A percentile compares a stretch with the other conserved stretches of the same genome.
Conservation (phyloP, 2,888 invertebrate genomes). For the Itoplectis maculator region DNA sequence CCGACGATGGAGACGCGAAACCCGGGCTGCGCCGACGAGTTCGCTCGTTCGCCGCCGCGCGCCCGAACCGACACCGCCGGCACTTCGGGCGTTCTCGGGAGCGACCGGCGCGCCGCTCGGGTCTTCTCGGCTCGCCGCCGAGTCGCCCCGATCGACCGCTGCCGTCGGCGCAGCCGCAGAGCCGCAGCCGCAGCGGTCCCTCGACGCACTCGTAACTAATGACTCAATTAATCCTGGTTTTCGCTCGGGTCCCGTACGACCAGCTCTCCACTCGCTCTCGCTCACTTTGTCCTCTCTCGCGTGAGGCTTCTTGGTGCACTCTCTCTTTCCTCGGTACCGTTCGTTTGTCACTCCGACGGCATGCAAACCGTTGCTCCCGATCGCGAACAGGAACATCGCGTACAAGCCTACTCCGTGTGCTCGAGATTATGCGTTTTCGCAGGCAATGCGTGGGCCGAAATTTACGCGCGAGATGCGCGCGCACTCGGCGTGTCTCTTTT, state of each 20-base stretch:
- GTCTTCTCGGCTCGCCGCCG: constrained; percentile 44
- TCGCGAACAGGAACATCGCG: constrained; percentile 17
- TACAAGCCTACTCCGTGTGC: constrained; percentile 17
- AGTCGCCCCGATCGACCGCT: constrained; percentile 21
- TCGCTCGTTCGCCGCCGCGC: constrained; percentile 47
- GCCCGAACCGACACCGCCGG: constrained; percentile 49
- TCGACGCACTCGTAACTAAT: constrained; percentile 72
- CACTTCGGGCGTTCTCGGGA: constrained; percentile 51
- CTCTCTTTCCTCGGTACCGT: constrained; percentile 50
- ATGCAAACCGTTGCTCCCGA: constrained; percentile 16
- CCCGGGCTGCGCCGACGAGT: constrained; percentile 62
- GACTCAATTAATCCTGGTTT: constrained; percentile 73
- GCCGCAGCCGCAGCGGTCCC: constrained; percentile 44
- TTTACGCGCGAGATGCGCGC: neutral
- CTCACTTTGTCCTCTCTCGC: neutral
- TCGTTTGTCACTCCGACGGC: constrained; percentile 52
- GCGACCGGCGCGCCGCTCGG: constrained; percentile 43
- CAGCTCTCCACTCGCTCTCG: constrained; percentile 36
- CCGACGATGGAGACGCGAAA: constrained; percentile 76
- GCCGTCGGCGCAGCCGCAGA: constrained; percentile 37
- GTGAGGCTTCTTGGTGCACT: neutral
- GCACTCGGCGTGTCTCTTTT: neutral
- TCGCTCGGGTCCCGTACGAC: constrained; percentile 64
- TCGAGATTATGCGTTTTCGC: constrained; percentile 23
- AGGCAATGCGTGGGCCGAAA: constrained; percentile 12